Percentiles rank a stretch among this genome's conserved stretches.
Conservation (phyloP, 2,888 invertebrate genomes). For the Watsonalla binaria region DNA sequence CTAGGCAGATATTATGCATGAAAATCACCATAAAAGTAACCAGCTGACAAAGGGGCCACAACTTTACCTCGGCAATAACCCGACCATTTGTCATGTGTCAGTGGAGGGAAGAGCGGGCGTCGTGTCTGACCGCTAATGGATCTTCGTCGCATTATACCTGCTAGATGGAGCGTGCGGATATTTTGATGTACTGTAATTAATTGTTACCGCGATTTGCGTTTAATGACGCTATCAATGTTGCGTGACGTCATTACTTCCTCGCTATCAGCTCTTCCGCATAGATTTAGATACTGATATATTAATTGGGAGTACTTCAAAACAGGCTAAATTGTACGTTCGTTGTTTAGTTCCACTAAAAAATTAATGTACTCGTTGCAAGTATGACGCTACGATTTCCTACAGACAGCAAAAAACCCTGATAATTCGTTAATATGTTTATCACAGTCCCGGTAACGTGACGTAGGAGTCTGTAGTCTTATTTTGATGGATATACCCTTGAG, state of each 20-base stretch:
- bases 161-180: constrained; percentile 5
- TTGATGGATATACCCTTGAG: too few species aligned
- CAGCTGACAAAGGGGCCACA: constrained; percentile 2
- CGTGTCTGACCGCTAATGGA: constrained; percentile 35
- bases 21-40: neutral
- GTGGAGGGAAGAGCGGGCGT: constrained; percentile 9
- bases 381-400: too few species aligned
- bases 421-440: too few species aligned
- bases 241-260: constrained; percentile 6
- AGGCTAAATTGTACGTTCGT: too few species aligned
- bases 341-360: too few species aligned
- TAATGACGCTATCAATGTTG: constrained; percentile 5
- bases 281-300: neutral
- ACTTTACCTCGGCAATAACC: constrained; percentile 25
- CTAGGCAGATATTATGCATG: neutral
- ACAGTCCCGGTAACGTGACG: too few species aligned
- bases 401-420: too few species aligned
- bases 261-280: neutral
- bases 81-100: constrained; percentile 41
- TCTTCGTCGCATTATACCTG: constrained; percentile 21
- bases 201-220: constrained; percentile 5
- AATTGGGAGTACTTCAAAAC: too few species aligned
- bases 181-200: constrained; percentile 5
- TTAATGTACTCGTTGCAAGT: too few species aligned
- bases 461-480: too few species aligned